Base-by-base conservation (phyloP, 2,113 vertebrate genomes). In the Irena cyanogastra region DNA sequence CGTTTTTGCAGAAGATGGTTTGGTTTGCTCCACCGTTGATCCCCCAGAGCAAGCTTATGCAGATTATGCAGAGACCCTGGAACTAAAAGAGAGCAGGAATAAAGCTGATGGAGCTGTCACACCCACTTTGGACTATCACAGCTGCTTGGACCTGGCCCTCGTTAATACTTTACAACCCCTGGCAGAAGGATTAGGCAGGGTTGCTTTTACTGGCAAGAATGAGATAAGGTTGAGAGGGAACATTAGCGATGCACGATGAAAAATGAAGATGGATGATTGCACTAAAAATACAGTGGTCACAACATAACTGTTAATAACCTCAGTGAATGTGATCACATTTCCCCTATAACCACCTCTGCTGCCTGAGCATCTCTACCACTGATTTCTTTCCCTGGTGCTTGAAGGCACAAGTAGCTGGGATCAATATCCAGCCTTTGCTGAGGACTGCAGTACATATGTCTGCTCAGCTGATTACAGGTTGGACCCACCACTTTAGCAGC, bases 171-270 rank as follows among this genome's bases (percentile, higher is more conserved):
- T 80, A 74, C 71, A 90, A 13, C 9, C 30, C 30, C 77, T 90
- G 66, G 54, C 70, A 93, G 70, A 84, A 95, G 70, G 41, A 64
- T 53, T 57, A 93, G 61, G 37, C 81, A 90, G 69, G 37, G 27
- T 4, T 88, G 74, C 83, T 95, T 93, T 88, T 72, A 77, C 87
- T 95, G 87, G 63, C 75, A 90, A 72, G 47, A 49, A 49, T 1
- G 4, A 83, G 50, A 31, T 59, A 54, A 7, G 21, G 45, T 66
- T 93, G 76, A 71, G 64, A 53, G 26, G 33, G 35, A 94, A 39
- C 0, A 1, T 79, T 88, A 89, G n/a, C 2, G 2, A 50, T 37
- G 33, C 42, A 70, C 0, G 0, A 68, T 33, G 44, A 87, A 68
- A 76, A 95, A 70, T 18, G 16, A 94, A 81, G 80, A 94, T 30